Evolutionary conservation across 2,113 vertebrate genomes (phyloP).

Genomic region (Phyllopteryx taeniolatus): DNA sequence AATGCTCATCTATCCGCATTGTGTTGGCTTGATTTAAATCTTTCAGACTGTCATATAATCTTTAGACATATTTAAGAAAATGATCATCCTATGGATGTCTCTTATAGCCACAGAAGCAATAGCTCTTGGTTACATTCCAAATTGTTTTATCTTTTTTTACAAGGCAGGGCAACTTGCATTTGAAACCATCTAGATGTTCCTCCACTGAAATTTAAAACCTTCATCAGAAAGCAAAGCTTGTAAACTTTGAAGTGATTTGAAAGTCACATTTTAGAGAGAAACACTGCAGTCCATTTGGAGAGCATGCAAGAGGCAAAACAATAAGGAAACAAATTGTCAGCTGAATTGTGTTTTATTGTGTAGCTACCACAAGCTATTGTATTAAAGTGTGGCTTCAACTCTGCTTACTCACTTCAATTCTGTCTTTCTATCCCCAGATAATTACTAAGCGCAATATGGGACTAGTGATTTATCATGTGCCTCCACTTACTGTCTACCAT

Average conservation of each 20-base stretch:
- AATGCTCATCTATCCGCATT: neutral
- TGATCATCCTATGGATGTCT: neutral
- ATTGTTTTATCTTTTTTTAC: neutral
- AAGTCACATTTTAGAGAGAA: neutral
- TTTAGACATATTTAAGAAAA: no score
- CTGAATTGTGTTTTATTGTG: neutral
- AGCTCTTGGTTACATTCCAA: neutral
- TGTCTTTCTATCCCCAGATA: conserved; percentile 1
- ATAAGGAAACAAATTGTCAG: neutral
- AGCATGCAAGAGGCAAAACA: neutral
- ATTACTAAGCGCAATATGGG: conserved; percentile 29
- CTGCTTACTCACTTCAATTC: neutral
- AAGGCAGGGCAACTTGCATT: neutral
- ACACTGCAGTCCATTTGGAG: neutral
- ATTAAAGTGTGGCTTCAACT: neutral
- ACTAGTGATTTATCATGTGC: conserved; percentile 39
- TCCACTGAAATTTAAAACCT: neutral
- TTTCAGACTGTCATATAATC: no score
- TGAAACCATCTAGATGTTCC: neutral
- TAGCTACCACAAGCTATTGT: neutral
- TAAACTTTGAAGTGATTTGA: neutral
- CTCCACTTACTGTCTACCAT: conserved; percentile 36
- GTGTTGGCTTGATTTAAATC: neutral
- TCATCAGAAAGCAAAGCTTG: neutral
- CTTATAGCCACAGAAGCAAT: neutral